These are phyloP conservation scores for Drosophila imparisetae DNA, from an alignment of 2,888 invertebrate species.

Conservation along the genomic window DNA sequence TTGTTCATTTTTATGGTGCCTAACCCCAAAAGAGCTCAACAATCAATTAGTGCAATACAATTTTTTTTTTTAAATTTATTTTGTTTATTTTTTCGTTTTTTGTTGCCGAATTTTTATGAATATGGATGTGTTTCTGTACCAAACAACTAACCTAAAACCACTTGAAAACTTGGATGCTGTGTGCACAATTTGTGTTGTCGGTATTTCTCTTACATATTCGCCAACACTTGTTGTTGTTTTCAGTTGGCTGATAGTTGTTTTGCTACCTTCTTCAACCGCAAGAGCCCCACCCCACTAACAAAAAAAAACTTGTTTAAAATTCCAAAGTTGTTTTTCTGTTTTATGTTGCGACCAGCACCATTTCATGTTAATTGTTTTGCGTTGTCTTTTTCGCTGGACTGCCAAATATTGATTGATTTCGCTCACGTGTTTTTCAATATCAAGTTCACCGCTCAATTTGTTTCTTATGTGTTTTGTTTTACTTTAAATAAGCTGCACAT, in stretches of 20 bases:
- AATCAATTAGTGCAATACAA: slow-evolving; percentile 63
- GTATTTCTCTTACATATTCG: slow-evolving; percentile 51
- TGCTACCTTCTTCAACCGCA: slow-evolving; percentile 22
- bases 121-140: slow-evolving; percentile 9
- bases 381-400: slow-evolving; percentile 30
- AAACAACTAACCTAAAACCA: slow-evolving; percentile 14
- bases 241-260: slow-evolving; percentile 11
- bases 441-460: slow-evolving; percentile 46
- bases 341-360: slow-evolving; percentile 41
- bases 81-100: slow-evolving; percentile 3
- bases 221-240: slow-evolving; percentile 13
- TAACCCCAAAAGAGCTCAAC: slow-evolving; percentile 28
- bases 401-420: slow-evolving; percentile 56
- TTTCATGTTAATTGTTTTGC: slow-evolving; percentile 60
- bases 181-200: slow-evolving; percentile 35
- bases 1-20: slow-evolving; percentile 8
- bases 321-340: slow-evolving; percentile 48
- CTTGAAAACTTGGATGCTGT: slow-evolving; percentile 33
- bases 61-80: slow-evolving; percentile 10
- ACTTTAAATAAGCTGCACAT: slow-evolving; percentile 51
- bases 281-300: not conserved
- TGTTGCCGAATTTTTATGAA: slow-evolving; percentile 18
- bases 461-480: slow-evolving; percentile 28
- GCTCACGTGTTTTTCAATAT: slow-evolving; percentile 48
- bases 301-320: slow-evolving; percentile 53